Percentiles rank a stretch among this genome's conserved stretches.
phyloP scores from a whole-genome alignment of 2,797 vertebrate genomes.

The Alfaro cultratus region DNA sequence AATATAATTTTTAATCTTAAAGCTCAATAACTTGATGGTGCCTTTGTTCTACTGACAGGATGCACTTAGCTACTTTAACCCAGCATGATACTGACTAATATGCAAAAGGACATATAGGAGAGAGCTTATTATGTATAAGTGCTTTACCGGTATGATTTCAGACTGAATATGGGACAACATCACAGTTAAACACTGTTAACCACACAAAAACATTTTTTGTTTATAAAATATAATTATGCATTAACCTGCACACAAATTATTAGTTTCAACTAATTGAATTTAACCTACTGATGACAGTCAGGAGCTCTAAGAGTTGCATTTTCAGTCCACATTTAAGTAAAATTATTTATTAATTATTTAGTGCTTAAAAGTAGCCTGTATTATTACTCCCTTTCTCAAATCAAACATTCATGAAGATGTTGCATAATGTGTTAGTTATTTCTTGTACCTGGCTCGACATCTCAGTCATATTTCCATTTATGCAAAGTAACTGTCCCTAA shows the following conservation, averaged over 20 bases:
- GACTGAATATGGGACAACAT: background rate
- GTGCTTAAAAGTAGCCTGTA: background rate
- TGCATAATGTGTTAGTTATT: background rate
- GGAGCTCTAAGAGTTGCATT: background rate
- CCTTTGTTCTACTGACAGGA: background rate
- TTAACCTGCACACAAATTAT: background rate
- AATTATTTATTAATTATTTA: background rate
- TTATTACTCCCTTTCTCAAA: background rate
- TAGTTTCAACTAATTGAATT: background rate
- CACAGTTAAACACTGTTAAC: background rate
- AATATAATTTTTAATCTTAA: background rate
- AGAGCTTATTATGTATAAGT: background rate
- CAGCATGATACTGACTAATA: background rate
- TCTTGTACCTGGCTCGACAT: background rate
- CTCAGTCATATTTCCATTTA: background rate
- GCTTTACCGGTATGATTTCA: background rate
- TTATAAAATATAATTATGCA: background rate
- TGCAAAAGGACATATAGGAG: background rate
- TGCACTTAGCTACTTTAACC: background rate
- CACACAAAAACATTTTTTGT: background rate
- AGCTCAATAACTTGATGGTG: background rate
- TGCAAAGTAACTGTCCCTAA: background rate
- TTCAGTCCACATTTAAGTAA: background rate
- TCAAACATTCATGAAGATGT: background rate
- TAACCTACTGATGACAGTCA: background rate